Conservation (phyloP, 2,888 invertebrate species). For the Cephus rjabovi region DNA sequence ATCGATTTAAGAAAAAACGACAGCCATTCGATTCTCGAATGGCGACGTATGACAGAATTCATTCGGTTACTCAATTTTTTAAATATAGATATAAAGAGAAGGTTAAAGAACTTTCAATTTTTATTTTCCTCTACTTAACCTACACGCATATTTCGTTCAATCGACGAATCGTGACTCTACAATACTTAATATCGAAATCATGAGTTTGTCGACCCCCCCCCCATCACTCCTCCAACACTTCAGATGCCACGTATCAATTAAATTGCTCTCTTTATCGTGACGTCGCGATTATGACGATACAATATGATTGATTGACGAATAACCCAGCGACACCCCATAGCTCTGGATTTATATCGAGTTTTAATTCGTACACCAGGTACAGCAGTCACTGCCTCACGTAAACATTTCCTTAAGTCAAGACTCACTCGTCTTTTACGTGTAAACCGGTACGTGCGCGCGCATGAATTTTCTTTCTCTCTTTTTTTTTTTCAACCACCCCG, state of each 20-base stretch:
- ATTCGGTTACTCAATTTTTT: neutral
- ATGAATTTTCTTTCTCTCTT: neutral
- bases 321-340: neutral
- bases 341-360: neutral
- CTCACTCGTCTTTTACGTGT: neutral
- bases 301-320: neutral
- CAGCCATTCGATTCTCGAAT: neutral
- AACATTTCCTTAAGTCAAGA: neutral
- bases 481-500: neutral
- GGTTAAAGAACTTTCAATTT: neutral
- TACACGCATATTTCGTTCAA: neutral
- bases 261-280: neutral
- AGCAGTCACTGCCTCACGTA: neutral
- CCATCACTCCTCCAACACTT: neutral
- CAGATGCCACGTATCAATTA: neutral
- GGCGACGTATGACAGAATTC: neutral
- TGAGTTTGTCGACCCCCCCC: neutral
- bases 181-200: neutral
- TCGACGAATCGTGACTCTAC: neutral
- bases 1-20: neutral
- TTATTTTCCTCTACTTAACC: neutral
- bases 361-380: neutral
- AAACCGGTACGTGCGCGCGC: neutral
- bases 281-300: neutral
- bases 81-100: neutral